Evolutionary conservation across 2,888 invertebrate genomes (phyloP), one percentile per base, ranked within the genome.

Genomic region (Meteorus colon): DNA sequence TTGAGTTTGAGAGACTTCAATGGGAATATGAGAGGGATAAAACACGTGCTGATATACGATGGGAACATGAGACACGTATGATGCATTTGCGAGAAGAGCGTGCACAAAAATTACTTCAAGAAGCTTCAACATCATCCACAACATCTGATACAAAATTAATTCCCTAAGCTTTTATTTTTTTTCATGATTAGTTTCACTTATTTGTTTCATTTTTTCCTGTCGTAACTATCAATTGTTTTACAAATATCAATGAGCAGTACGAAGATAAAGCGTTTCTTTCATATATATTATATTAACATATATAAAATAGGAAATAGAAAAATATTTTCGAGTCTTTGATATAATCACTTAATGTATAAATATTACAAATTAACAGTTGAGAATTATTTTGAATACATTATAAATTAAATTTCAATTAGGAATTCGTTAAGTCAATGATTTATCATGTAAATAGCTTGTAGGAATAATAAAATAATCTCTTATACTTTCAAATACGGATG

Each of bases 61-160:
- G 86, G 81, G 84, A 84, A 29, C 85, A 87, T 71, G 86, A 87
- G 75, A 82, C 79, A 68, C 80, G 84, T 4, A 85, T 87, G 83
- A 87, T 87, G 85, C 83, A 87, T 78, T 70, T 86, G n/a, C 82
- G 82, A 67, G 86, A 87, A 74, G 84, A 87, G 62, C 81, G 80
- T 19, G 85, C 86, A 79, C 82, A 80, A 51, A 82, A 85, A 45
- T 79, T 82, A 31, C 82, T 84, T 34, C 82, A 85, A 73, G 82
- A 83, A 76, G 81, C 66, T 79, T 48, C 60, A 16, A 65, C 62
- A 41, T 12, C 31, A 45, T 12, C 60, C 16, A 10, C 24, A 34
- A 65, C 41, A 41, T 12, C 41, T 2, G 41, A 41, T 12, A 41
- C 2, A 24, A 37, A 65, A 65, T 72, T 48, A 24, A 8, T 6